Percentiles rank a stretch among this genome's conserved stretches.
phyloP scores from a whole-genome alignment of 92 coral and sea anemone species.

The Parazoanthus darwini region DNA sequence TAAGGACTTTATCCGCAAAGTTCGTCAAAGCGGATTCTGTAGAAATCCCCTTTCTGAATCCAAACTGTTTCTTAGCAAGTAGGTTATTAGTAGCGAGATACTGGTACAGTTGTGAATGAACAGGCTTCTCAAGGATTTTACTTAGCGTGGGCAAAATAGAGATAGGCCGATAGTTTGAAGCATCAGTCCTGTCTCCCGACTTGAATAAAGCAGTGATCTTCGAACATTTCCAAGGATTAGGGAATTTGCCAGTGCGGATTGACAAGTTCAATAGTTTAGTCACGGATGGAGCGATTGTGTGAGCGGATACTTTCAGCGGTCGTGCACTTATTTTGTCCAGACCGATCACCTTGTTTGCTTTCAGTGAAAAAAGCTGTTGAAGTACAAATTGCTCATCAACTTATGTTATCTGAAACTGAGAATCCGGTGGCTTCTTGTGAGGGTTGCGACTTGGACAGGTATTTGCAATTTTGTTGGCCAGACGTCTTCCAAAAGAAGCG shows the following conservation, averaged over 20 bases:
- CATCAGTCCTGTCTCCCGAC: no score
- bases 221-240: no score
- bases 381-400: slow-evolving; percentile 23
- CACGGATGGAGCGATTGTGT: neutral
- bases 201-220: no score
- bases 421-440: neutral
- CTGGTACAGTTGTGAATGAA: no score
- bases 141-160: no score
- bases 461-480: slow-evolving; percentile 34
- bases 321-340: neutral
- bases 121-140: no score
- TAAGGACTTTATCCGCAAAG: no score
- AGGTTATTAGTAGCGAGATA: no score
- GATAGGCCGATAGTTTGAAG: no score
- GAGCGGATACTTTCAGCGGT: neutral
- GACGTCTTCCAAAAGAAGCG: slow-evolving; percentile 49
- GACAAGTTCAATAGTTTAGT: slow-evolving; percentile 11
- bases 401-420: neutral
- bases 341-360: slow-evolving; percentile 29
- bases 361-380: slow-evolving; percentile 40
- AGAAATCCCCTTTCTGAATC: no score
- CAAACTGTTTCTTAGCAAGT: no score
- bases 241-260: neutral
- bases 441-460: neutral
- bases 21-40: no score